These are phyloP conservation scores for Melipona quadrifasciata DNA, from an alignment of 1,140 invertebrate species.

Conservation along the genomic window DNA sequence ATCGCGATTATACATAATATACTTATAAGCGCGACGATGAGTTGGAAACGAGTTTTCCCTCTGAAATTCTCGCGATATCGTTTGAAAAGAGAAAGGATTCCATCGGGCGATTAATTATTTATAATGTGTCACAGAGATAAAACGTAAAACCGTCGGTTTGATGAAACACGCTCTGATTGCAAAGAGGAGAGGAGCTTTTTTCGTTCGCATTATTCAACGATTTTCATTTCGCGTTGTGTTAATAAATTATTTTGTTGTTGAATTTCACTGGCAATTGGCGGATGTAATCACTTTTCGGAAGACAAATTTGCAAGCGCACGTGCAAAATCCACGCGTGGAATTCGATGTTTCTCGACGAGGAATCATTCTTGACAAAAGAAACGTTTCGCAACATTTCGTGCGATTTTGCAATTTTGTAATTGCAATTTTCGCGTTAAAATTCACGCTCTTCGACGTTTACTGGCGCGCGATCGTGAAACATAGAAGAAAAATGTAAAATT, in stretches of 20 bases:
- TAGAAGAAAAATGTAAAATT: background rate
- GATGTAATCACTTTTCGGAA: no score
- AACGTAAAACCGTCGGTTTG: background rate
- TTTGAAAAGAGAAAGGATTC: background rate
- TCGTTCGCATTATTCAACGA: background rate
- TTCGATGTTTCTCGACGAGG: no score
- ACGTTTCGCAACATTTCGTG: no score
- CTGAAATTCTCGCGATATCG: background rate
- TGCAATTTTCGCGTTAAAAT: background rate
- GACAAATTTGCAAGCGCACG: no score
- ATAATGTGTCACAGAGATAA: background rate
- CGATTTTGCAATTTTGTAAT: no score
- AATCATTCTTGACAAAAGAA: no score
- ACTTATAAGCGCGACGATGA: no score
- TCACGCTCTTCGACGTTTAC: background rate
- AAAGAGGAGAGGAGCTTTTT: background rate
- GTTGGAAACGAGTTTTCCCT: background rate
- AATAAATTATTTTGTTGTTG: no score
- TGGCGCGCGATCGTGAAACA: background rate
- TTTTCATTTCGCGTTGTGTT: background rate
- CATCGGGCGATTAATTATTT: background rate
- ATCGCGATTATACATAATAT: no score
- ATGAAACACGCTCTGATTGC: background rate
- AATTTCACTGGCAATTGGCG: no score
- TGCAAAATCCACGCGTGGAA: no score